Evolutionary conservation across 2,113 vertebrate species (phyloP).

Genomic region (Microtus richardsoni): DNA sequence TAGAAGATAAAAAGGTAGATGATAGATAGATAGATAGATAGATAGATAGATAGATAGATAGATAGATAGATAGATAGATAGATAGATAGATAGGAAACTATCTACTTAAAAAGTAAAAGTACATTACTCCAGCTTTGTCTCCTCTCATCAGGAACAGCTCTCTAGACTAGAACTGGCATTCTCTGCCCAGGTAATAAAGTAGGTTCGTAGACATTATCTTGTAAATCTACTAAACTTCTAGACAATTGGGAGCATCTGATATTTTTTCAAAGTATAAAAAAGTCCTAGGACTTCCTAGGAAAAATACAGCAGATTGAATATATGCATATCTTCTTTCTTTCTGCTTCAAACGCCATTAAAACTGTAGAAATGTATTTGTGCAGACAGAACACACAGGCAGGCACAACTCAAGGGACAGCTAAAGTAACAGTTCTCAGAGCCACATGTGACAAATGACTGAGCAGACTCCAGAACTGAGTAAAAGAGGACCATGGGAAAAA

Average conservation of each 20-base stretch:
- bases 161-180: neutral
- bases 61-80: neutral
- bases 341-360: neutral
- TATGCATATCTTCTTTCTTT: neutral
- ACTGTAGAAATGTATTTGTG: slow-evolving; percentile 1
- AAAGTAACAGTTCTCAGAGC: neutral
- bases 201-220: neutral
- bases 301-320: neutral
- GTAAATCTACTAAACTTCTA: slow-evolving; percentile 8
- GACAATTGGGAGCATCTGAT: neutral
- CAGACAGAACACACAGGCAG: neutral
- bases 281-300: neutral
- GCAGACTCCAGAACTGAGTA: neutral
- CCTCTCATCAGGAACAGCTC: neutral
- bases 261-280: slow-evolving; percentile 26
- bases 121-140: slow-evolving; percentile 9
- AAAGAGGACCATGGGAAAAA: neutral
- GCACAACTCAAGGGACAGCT: neutral
- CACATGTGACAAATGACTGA: neutral
- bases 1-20: too few relatives aligned
- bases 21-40: too few relatives aligned
- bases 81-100: neutral
- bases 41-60: neutral
- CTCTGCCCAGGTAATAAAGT: neutral
- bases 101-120: slow-evolving; percentile 47